Evolutionary conservation across 1,140 invertebrate genomes (phyloP), one percentile per base, ranked within the genome.

Genomic region (Psix sp.): DNA sequence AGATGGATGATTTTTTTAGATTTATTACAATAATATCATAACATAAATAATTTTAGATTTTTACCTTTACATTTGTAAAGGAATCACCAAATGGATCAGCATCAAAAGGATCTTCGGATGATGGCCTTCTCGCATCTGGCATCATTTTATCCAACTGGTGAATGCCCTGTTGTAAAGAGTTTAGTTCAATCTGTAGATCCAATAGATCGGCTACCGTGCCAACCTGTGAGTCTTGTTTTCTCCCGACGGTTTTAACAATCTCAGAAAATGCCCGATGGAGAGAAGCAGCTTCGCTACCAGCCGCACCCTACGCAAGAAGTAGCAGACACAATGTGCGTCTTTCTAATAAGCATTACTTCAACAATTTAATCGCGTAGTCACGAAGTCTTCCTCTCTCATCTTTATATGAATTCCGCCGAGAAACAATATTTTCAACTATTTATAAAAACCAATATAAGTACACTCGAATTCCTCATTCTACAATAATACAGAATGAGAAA

Each of bases 161-260:
- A 54, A 96, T 92, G 4, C 94, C 94, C 75, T 96, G 91, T 83
- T 97, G 93, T 72, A 99, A 89, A 43, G 93, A 95, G 73, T 93
- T 94, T 48, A 98, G 87, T 88, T 98, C 96, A 81, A 95, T 93
- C 84, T 98, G 96, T 59, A 99, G 88, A 87, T 98, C 96, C 13
- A 99, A 91, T 60, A 99, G 87, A 87, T 98, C 95, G 0, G 94
- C 95, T 59, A 91, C 89, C n/a, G 88, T 87, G 16, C 84, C 84
- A 42, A 77, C 84, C 54, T 83, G 84, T 9, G 77, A 70, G 40
- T 85, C 85, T 49, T 82, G 79, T 70, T 86, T 84, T 78, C 81
- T 81, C 15, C 82, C 82, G 43, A 48, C 35, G 33, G 78, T 54
- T 66, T 82, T 86, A 16, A 84, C 85, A 15, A 63, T 54, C 16